phyloP scores from a whole-genome alignment of 2,888 invertebrate species.

The Netelia virgata region DNA sequence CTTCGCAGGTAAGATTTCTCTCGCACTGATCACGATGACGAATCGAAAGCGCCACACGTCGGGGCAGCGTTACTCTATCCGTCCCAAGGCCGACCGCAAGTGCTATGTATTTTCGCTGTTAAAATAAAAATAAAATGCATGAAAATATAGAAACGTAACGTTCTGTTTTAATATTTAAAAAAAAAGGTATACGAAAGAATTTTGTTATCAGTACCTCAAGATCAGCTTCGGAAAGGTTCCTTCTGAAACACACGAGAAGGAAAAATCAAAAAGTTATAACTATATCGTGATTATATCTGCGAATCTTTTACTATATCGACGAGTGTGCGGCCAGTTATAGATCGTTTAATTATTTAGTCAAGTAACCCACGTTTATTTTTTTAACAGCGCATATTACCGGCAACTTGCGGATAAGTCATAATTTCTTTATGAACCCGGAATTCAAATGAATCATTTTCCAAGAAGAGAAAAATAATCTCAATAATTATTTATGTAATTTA shows the following conservation, averaged over 20 bases:
- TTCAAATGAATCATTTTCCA: slow-evolving; percentile 49
- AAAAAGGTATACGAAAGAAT: slow-evolving; percentile 24
- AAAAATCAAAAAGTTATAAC: slow-evolving; percentile 36
- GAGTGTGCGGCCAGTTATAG: slow-evolving; percentile 39
- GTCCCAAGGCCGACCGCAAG: slow-evolving; percentile 81
- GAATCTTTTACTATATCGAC: slow-evolving; percentile 14
- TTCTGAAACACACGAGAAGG: slow-evolving; percentile 73
- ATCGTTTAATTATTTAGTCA: slow-evolving; percentile 64
- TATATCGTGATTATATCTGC: slow-evolving; percentile 5
- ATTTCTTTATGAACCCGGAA: not conserved
- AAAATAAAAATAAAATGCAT: slow-evolving; percentile 38
- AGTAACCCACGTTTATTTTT: slow-evolving; percentile 59
- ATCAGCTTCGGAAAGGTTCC: slow-evolving; percentile 77
- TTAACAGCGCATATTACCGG: slow-evolving; percentile 17
- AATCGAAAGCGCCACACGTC: slow-evolving; percentile 77
- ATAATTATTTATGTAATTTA: not conserved
- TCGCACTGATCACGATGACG: slow-evolving; percentile 83
- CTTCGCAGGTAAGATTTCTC: slow-evolving; percentile 78
- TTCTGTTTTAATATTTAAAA: not conserved
- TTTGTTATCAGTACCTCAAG: slow-evolving; percentile 78
- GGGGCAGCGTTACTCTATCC: slow-evolving; percentile 80
- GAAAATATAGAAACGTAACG: not conserved
- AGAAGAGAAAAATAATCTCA: slow-evolving; percentile 33
- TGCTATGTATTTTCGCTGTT: slow-evolving; percentile 80
- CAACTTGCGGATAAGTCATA: slow-evolving; percentile 27